Evolutionary conservation across 1,140 invertebrate genomes (phyloP), one percentile per base, ranked within the genome.

Genomic region (Bombus superbus): DNA sequence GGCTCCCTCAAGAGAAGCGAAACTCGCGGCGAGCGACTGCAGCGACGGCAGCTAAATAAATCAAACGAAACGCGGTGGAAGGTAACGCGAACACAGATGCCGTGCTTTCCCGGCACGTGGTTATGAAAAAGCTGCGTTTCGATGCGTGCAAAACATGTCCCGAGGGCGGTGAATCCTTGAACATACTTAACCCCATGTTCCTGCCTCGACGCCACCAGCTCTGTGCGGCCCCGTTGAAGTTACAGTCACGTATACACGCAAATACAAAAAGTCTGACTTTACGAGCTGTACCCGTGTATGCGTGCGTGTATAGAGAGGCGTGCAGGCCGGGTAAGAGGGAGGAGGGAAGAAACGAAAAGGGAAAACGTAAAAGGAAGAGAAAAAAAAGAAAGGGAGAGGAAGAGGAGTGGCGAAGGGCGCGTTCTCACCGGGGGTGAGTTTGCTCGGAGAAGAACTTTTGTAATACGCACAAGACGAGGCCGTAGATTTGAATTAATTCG

Each of bases 401-500:
- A 38, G 13, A 53, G 35, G 3, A 38, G 74, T 28, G n/a, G 28
- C 57, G 66, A 53, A 78, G 76, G 78, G 68, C n/a, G 75, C 44
- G 47, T 13, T 38, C 47, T 53, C 47, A 4, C 66, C 59, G 81
- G 76, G n/a, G 76, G 35, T 59, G 85, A 90, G 81, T 81, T 85
- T 80, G 75, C 62, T 25, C 75, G 18, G 66, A 59, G 62, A 38
- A 78, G 90, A 90, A 90, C 86, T 90, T 90, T 90, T 81, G 86
- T 90, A 88, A 90, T 90, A 86, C 89, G 79, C 76, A 64, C 85
- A 83, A 81, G 66, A 71, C 80, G 78, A 59, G 57, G 57, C 86
- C 85, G 83, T 92, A 91, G 91, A 92, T 92, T 91, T 86, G 87
- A 91, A 92, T 93, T 93, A 92, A 92, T 92, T 93, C 88, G 91